Conservation (phyloP, 1,140 invertebrate genomes). For the Asbolus verrucosus region DNA sequence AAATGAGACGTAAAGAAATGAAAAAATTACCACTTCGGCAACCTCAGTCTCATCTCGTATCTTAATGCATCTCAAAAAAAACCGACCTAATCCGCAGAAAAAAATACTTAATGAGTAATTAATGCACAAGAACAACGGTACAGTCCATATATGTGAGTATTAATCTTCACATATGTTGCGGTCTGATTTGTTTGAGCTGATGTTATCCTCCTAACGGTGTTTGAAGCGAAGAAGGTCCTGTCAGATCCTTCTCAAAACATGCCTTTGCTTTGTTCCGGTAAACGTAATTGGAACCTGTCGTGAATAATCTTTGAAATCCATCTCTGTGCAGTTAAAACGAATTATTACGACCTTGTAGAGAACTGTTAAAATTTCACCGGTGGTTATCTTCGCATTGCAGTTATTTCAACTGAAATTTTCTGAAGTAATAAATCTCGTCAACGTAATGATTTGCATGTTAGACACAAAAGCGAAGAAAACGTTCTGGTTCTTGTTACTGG, state of each 20-base stretch:
- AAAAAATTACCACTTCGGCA: too few relatives aligned
- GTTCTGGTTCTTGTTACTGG: slow-evolving; percentile 14
- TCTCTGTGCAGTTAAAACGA: slow-evolving; percentile 17
- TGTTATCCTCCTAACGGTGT: slow-evolving; percentile 1
- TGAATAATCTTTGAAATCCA: slow-evolving; percentile 17
- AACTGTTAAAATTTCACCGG: slow-evolving; percentile 27
- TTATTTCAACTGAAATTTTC: too few relatives aligned
- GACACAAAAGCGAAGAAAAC: neutral
- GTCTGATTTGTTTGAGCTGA: slow-evolving; percentile 1
- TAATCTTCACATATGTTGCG: slow-evolving; percentile 1
- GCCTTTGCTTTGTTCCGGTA: slow-evolving; percentile 7
- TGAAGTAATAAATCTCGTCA: too few relatives aligned
- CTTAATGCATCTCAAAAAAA: too few relatives aligned
- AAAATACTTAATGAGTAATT: neutral
- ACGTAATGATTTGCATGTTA: too few relatives aligned
- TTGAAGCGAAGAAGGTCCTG: slow-evolving; percentile 3
- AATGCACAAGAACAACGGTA: too few relatives aligned
- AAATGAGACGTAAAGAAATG: too few relatives aligned
- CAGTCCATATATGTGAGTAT: too few relatives aligned
- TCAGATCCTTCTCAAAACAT: slow-evolving; percentile 6
- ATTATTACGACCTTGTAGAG: neutral
- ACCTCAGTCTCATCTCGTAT: too few relatives aligned
- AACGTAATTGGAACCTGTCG: slow-evolving; percentile 27
- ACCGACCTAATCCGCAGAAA: neutral
- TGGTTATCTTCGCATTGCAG: slow-evolving; percentile 6